These are phyloP conservation scores for Drosophila rhopaloa DNA, from an alignment of 1,140 invertebrate species.

Conservation along the genomic window DNA sequence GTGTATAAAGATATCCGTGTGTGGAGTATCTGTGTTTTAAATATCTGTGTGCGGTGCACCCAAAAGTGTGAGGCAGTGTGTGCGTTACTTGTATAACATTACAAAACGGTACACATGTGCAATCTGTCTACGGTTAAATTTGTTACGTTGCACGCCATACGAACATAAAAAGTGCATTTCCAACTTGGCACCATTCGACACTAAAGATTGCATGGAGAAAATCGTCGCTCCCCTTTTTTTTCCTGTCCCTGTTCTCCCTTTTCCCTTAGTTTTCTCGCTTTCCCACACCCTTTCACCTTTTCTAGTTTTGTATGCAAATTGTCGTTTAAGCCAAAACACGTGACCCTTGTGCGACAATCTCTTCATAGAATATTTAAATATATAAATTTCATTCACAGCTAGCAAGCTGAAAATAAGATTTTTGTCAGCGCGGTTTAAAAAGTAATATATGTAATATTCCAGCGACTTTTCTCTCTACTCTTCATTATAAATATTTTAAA, in stretches of 20 bases:
- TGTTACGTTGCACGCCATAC: constrained; percentile 56
- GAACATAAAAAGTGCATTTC: constrained; percentile 69
- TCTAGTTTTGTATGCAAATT: constrained; percentile 47
- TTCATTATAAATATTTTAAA: background rate
- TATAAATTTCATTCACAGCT: constrained; percentile 5
- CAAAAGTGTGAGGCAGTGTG: constrained; percentile 3
- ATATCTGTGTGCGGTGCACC: constrained; percentile 6
- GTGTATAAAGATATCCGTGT: constrained; percentile 22
- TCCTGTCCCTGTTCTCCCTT: background rate
- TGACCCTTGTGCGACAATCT: constrained; percentile 33
- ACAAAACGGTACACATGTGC: constrained; percentile 66
- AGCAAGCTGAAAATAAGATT: constrained; percentile 1
- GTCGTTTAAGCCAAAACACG: constrained; percentile 56
- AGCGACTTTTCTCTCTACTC: too few species aligned
- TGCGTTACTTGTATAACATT: constrained; percentile 44
- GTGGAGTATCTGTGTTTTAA: constrained; percentile 10
- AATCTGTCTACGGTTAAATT: constrained; percentile 61
- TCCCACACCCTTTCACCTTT: background rate
- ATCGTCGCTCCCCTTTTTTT: constrained; percentile 7
- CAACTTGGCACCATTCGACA: constrained; percentile 60
- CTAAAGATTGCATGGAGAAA: constrained; percentile 42
- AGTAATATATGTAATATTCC: background rate
- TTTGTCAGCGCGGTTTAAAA: background rate
- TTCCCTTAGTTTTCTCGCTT: background rate
- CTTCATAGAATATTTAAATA: constrained; percentile 40